Evolutionary conservation across 2,113 vertebrate species (phyloP).

Genomic region (Neodon shergylaensis): DNA sequence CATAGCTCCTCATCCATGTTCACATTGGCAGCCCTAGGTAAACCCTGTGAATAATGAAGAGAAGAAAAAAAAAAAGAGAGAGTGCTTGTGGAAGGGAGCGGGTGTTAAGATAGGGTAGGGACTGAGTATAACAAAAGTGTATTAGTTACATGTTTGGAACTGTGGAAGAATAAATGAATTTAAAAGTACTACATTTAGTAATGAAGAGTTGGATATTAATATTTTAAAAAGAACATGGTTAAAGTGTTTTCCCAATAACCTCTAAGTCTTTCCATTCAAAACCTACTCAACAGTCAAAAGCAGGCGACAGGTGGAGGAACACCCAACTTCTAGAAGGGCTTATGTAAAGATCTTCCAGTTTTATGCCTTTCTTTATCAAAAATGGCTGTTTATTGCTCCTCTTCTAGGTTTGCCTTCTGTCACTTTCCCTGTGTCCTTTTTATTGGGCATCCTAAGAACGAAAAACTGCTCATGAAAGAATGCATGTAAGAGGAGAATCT

Average conservation of each 20-base stretch:
- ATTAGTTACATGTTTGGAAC: not conserved
- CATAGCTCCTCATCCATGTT: not conserved
- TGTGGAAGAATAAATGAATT: not conserved
- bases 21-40: not conserved
- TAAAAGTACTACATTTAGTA: not conserved
- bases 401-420: not conserved
- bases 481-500: constrained; percentile 10
- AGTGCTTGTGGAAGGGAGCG: not conserved
- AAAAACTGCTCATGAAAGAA: constrained; percentile 43
- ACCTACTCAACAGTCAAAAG: not conserved
- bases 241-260: not conserved
- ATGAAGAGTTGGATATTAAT: not conserved
- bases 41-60: not conserved
- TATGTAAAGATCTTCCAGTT: not conserved
- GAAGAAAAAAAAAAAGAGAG: not conserved
- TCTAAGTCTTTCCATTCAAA: not conserved
- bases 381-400: not conserved
- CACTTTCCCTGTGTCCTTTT: not conserved
- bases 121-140: not conserved
- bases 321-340: not conserved
- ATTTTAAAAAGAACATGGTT: not conserved
- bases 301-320: not conserved
- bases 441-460: constrained; percentile 36
- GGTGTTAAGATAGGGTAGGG: not conserved
- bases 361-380: not conserved